Percentiles rank a stretch among this genome's conserved stretches.
These are phyloP conservation scores for Stichodactyla helianthus DNA, from an alignment of 64 coral and sea anemone genomes.

Conservation along the genomic window DNA sequence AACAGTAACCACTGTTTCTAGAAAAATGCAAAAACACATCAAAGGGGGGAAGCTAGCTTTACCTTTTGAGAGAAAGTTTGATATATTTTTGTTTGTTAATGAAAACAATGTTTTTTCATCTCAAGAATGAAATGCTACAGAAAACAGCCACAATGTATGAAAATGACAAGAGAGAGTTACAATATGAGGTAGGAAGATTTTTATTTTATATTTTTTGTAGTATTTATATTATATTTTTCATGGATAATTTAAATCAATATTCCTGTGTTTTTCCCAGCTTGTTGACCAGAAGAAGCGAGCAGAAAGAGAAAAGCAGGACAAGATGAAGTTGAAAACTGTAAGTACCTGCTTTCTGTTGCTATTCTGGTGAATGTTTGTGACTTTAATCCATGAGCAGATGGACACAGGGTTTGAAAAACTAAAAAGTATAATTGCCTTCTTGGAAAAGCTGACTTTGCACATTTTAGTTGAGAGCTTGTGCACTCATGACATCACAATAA, in stretches of 20 bases:
- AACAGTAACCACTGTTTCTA: too few relatives aligned
- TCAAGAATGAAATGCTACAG: slow-evolving; percentile 79
- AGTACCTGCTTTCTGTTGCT: neutral
- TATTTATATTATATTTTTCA: neutral
- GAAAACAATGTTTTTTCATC: neutral
- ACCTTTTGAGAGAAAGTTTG: neutral
- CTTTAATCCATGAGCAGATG: too few relatives aligned
- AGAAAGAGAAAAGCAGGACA: slow-evolving; percentile 85
- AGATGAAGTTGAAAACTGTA: slow-evolving; percentile 84
- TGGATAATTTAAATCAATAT: neutral
- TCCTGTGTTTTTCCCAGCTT: slow-evolving; percentile 25
- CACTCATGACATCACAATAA: too few relatives aligned
- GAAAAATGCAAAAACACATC: too few relatives aligned
- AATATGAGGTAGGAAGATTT: slow-evolving; percentile 64
- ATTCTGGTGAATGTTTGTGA: too few relatives aligned
- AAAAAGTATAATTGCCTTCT: too few relatives aligned
- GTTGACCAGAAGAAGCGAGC: slow-evolving; percentile 85
- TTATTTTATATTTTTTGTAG: neutral
- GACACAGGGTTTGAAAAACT: too few relatives aligned
- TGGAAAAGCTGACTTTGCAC: neutral
- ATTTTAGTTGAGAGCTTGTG: neutral
- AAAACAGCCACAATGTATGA: slow-evolving; percentile 84
- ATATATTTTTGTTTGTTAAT: neutral
- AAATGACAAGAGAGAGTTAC: slow-evolving; percentile 82
- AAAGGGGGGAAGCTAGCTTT: too few relatives aligned